Evolutionary conservation across 1,140 invertebrate genomes (phyloP), one percentile per base, ranked within the genome.

Genomic region (Xylocopa sonorina): DNA sequence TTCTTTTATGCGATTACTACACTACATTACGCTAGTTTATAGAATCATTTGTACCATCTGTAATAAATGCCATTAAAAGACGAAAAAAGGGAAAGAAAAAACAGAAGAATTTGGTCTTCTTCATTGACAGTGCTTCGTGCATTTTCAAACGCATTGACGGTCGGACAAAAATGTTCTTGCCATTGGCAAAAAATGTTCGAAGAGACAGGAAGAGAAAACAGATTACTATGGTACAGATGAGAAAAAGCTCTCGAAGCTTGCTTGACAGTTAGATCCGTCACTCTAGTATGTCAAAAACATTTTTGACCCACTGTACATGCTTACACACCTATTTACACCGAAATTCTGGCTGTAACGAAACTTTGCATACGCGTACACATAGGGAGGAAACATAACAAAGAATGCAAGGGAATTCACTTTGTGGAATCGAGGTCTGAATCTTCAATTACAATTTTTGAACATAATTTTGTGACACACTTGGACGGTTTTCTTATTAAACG

Each of bases 41-140:
- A 91, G 89, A 89, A 91, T 88, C 84, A 91, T 91, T 91, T 91
- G 90, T 91, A 91, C 90, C 90, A 92, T 90, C 91, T 91, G 89
- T 91, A 92, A 88, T 91, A 91, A 92, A 87, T 89, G 88, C 88
- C 81, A 88, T 87, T 90, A 84, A 88, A 88, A 87, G 60, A 85
- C 81, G 66, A 83, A 86, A 87, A 86, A 87, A 83, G 76, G 81
- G 84, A 81, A 86, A 81, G 69, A 78, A 83, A 86, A 85, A 84
- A 85, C 72, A 78, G 71, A 85, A 77, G 62, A 63, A 78, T 76
- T 24, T 85, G 71, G 78, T 85, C 79, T 85, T 73, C 82, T 77
- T 86, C 73, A 85, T 85, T 85, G 74, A 80, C 62, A 41, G 27
- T 24, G 27, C 46, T 63, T 50, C 57, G 71, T 46, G 71, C 34